A percentile compares a stretch with the other conserved stretches of the same genome.
Evolutionary conservation across 2,797 vertebrate genomes (phyloP).

Genomic region (Acridotheres tristis): DNA sequence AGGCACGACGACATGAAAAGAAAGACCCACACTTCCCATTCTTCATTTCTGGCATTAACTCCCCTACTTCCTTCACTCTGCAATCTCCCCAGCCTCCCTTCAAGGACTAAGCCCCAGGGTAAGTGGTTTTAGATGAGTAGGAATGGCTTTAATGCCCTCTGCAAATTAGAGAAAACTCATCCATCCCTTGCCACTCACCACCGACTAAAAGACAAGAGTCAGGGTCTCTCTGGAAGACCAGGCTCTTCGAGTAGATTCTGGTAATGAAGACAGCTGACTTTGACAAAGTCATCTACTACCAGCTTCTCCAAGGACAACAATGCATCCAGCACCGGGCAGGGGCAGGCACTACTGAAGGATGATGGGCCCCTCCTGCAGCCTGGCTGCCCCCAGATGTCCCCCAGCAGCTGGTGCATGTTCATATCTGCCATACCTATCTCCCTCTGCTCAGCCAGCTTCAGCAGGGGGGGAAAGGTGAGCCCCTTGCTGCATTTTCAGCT

Average conservation of each 20-base stretch:
- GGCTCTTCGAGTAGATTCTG: not conserved
- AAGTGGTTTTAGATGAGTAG: not conserved
- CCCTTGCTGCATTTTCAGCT: not conserved
- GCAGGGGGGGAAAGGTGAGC: not conserved
- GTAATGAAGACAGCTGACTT: not conserved
- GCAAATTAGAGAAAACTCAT: not conserved
- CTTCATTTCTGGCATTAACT: not conserved
- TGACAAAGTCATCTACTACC: not conserved
- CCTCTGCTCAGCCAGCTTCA: not conserved
- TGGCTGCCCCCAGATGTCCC: fast-evolving
- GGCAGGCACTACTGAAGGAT: not conserved
- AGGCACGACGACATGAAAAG: not conserved
- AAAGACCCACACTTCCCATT: not conserved
- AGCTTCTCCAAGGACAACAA: not conserved
- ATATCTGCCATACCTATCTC: not conserved
- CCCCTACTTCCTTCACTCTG: not conserved
- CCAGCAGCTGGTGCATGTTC: not conserved
- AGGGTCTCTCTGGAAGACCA: not conserved
- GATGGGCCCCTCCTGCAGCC: not conserved
- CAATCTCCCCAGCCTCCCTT: not conserved
- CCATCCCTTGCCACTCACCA: not conserved
- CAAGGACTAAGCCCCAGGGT: not conserved
- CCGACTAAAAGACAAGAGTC: not conserved
- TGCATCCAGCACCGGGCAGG: not conserved
- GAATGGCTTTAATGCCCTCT: not conserved